phyloP scores from a whole-genome alignment of 2,113 vertebrate genomes.

The Coptodon rendalli region DNA sequence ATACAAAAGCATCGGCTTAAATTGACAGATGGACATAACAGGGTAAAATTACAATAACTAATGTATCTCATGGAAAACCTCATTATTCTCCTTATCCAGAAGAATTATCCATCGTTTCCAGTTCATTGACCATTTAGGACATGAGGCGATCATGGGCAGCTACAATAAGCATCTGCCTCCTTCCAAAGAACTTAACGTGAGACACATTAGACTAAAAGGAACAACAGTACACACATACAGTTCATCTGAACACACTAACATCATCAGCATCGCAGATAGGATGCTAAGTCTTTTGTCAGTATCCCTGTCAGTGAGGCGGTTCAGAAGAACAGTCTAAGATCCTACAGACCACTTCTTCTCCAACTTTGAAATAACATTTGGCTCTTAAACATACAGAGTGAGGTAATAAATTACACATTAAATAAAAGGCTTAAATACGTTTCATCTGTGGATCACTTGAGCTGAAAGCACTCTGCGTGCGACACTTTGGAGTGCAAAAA shows the following conservation, averaged over 20 bases:
- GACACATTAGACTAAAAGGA: not conserved
- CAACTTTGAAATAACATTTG: constrained; percentile 22
- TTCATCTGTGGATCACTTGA: constrained; percentile 26
- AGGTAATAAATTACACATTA: constrained; percentile 63
- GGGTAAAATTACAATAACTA: constrained; percentile 4
- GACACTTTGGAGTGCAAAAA: constrained; percentile 46
- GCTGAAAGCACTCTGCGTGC: not conserved
- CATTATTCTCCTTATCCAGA: constrained; percentile 35
- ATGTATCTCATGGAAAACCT: constrained; percentile 56
- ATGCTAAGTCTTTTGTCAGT: constrained; percentile 32
- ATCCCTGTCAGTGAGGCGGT: not conserved
- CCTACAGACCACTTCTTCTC: not conserved
- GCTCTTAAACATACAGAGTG: not conserved
- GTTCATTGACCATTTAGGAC: constrained; percentile 65
- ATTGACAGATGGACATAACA: constrained; percentile 27
- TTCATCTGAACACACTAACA: constrained; percentile 38
- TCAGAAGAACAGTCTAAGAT: not conserved
- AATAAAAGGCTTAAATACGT: constrained; percentile 58
- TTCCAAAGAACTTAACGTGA: constrained; percentile 9
- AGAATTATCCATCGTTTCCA: constrained; percentile 59
- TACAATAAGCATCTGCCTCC: constrained; percentile 44
- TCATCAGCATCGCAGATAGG: constrained; percentile 24
- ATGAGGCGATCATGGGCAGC: constrained; percentile 55
- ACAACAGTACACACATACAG: not conserved
- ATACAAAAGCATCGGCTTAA: not conserved